Evolutionary conservation across 2,888 invertebrate species (phyloP).

Genomic region (Nyleta sp.): DNA sequence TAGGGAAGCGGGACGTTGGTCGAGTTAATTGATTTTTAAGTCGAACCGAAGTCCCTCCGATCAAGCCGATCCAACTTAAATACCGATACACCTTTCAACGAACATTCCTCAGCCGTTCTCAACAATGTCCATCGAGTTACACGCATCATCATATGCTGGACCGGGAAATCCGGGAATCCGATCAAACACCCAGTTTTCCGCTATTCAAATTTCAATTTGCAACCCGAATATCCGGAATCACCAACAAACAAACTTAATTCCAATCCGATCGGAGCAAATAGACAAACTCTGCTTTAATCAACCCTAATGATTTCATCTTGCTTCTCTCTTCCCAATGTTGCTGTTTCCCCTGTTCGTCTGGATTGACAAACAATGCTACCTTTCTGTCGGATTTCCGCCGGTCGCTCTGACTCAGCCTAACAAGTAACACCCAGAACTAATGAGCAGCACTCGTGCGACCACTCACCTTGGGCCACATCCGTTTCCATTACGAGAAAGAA

Average conservation of each 20-base stretch:
- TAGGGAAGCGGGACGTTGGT: background rate
- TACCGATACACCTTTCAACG: background rate
- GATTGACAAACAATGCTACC: slow-evolving; percentile 14
- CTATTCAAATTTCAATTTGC: slow-evolving; percentile 53
- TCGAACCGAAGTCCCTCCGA: background rate
- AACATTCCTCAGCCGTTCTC: background rate
- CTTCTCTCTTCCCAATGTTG: background rate
- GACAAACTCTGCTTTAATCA: slow-evolving; percentile 40
- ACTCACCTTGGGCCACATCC: slow-evolving; percentile 75
- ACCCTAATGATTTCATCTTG: slow-evolving; percentile 41
- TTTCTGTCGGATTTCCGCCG: background rate
- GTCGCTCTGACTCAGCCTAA: background rate
- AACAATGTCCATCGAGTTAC: background rate
- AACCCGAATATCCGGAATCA: slow-evolving; percentile 38
- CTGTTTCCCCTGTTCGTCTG: background rate
- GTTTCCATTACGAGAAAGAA: slow-evolving; percentile 75
- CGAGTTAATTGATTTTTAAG: slow-evolving; percentile 36
- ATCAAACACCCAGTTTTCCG: slow-evolving; percentile 45
- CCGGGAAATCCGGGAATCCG: background rate
- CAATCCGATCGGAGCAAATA: slow-evolving; percentile 35
- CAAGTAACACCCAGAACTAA: slow-evolving; percentile 32
- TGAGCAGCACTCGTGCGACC: slow-evolving; percentile 27
- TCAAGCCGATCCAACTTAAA: background rate
- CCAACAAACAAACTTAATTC: slow-evolving; percentile 39
- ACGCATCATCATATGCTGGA: slow-evolving; percentile 1